Evolutionary conservation across 2,888 invertebrate genomes (phyloP).

Genomic region (Graphium colonna): DNA sequence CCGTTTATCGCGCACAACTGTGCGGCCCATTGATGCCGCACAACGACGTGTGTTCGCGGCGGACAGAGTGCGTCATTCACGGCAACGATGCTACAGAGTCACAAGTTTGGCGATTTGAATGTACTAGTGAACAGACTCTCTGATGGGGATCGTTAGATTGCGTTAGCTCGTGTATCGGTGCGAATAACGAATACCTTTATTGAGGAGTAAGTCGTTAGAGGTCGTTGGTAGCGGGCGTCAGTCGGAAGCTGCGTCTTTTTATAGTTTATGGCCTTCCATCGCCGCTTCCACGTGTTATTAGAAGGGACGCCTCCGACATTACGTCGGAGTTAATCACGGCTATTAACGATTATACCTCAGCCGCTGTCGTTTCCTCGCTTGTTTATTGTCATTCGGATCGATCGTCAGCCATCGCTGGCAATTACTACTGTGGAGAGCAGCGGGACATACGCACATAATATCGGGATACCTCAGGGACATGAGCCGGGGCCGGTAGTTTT

Average conservation of each 20-base stretch:
- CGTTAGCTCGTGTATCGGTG: slow-evolving; percentile 1
- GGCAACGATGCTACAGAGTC: background rate
- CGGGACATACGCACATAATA: background rate
- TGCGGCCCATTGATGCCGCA: slow-evolving; percentile 1
- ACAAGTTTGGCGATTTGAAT: slow-evolving; percentile 1
- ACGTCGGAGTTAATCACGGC: slow-evolving; percentile 46
- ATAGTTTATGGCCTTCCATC: slow-evolving; percentile 47
- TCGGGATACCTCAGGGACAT: background rate
- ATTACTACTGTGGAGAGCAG: slow-evolving; percentile 1
- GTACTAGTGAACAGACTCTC: background rate
- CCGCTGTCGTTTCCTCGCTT: slow-evolving; percentile 33
- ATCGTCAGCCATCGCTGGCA: slow-evolving; percentile 10
- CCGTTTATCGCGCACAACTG: background rate
- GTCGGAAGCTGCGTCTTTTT: slow-evolving; percentile 50
- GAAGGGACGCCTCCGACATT: slow-evolving; percentile 39
- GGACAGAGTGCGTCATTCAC: slow-evolving; percentile 3
- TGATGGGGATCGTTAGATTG: slow-evolving; percentile 1
- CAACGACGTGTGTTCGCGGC: slow-evolving; percentile 4
- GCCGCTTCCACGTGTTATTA: slow-evolving; percentile 41
- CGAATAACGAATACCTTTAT: slow-evolving; percentile 38
- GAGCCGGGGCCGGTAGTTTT: background rate
- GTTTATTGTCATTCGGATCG: slow-evolving; percentile 33
- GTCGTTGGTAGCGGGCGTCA: slow-evolving; percentile 46
- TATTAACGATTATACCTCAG: slow-evolving; percentile 43
- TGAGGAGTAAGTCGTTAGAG: slow-evolving; percentile 34